Evolutionary conservation across 2,113 vertebrate species (phyloP).

Genomic region (Saccopteryx leptura): DNA sequence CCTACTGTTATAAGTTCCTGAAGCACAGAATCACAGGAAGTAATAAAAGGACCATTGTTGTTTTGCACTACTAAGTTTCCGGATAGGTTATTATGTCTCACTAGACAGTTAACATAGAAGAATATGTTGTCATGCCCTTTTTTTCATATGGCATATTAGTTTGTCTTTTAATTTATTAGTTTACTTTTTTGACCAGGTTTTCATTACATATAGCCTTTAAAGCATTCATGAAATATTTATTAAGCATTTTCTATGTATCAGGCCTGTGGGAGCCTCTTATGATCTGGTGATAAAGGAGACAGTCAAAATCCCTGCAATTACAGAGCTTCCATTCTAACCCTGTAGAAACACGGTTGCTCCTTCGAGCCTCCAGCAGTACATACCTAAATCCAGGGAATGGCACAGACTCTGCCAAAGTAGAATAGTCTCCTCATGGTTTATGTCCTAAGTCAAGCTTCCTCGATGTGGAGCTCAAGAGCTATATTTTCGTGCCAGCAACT

Average conservation of each 20-base stretch:
- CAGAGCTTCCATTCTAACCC: neutral
- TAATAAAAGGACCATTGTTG: neutral
- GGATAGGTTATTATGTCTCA: neutral
- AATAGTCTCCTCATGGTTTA: neutral
- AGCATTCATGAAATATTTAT: neutral
- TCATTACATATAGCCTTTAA: neutral
- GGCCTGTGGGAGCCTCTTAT: neutral
- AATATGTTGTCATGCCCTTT: neutral
- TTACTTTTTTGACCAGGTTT: neutral
- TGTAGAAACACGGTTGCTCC: neutral
- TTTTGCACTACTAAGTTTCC: neutral
- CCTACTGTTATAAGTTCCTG: neutral
- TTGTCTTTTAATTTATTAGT: neutral
- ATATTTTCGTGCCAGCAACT: neutral
- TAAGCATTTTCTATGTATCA: neutral
- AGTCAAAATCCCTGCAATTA: neutral
- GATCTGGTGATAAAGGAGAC: neutral
- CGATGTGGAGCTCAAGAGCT: neutral
- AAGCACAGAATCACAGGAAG: neutral
- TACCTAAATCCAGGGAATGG: neutral
- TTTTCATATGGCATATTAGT: neutral
- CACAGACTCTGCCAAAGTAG: neutral
- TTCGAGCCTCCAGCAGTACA: neutral
- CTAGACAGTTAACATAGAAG: neutral
- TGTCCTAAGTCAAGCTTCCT: neutral